A percentile compares a stretch with the other conserved stretches of the same genome.
These are phyloP conservation scores for Crotalus helleri DNA, from an alignment of 2,113 vertebrate genomes.

Conservation along the genomic window DNA sequence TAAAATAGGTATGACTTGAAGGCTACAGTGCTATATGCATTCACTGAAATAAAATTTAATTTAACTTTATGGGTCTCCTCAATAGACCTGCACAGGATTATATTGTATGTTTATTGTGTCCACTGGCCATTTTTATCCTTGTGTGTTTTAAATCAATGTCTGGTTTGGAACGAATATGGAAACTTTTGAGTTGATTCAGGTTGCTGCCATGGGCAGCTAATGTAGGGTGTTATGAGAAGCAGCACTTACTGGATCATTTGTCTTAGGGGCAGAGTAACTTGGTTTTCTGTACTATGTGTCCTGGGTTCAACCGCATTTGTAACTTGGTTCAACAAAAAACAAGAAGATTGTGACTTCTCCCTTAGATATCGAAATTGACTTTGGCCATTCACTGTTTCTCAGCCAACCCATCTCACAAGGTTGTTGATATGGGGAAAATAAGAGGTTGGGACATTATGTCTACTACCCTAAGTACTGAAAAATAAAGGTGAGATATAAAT, in stretches of 20 bases:
- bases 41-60: not conserved
- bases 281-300: not conserved
- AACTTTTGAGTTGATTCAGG: not conserved
- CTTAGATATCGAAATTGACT: not conserved
- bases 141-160: not conserved
- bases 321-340: not conserved
- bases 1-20: not conserved
- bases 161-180: not conserved
- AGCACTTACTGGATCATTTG: not conserved
- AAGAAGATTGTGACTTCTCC: not conserved
- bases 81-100: not conserved
- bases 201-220: not conserved
- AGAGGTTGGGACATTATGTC: not conserved
- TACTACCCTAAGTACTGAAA: not conserved
- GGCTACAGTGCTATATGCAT: not conserved
- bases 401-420: not conserved
- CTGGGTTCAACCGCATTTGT: not conserved
- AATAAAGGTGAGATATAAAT: not conserved
- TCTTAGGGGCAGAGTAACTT: not conserved
- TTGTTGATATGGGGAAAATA: not conserved
- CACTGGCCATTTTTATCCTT: not conserved
- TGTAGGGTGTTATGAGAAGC: not conserved
- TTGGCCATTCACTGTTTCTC: not conserved
- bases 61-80: not conserved
- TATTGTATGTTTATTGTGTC: not conserved